Conservation (phyloP, 1,140 invertebrate genomes). For the Drosophila simulans region DNA sequence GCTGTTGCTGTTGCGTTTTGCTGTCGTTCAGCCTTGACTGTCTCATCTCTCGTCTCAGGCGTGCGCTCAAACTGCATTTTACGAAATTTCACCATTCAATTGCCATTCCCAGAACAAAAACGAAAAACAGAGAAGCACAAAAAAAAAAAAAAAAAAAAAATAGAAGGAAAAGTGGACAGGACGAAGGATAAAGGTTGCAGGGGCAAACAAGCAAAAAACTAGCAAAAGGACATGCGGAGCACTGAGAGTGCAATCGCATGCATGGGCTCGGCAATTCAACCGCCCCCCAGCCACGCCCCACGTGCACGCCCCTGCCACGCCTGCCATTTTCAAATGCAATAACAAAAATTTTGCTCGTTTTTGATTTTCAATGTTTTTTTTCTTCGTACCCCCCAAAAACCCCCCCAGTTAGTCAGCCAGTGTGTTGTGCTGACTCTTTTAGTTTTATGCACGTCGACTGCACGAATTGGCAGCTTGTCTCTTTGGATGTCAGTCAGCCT, state of each 20-base stretch:
- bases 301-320: conserved; percentile 59
- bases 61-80: conserved; percentile 79
- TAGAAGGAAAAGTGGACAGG: conserved; percentile 28
- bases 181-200: conserved; percentile 8
- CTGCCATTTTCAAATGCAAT: conserved; percentile 80
- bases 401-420: background rate
- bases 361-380: conserved; percentile 56
- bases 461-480: conserved; percentile 80
- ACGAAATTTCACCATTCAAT: conserved; percentile 78
- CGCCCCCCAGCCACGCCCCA: conserved; percentile 45
- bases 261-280: conserved; percentile 64
- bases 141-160: conserved; percentile 30
- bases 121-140: conserved; percentile 15
- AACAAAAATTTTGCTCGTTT: conserved; percentile 76
- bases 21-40: conserved; percentile 36
- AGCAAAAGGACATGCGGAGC: conserved; percentile 44
- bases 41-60: conserved; percentile 63
- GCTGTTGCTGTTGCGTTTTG: conserved; percentile 13
- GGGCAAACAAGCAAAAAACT: conserved; percentile 35
- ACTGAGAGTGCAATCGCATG: conserved; percentile 65
- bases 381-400: background rate
- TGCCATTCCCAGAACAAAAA: conserved; percentile 61
- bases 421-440: conserved; percentile 75
- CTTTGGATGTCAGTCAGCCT: conserved; percentile 76
- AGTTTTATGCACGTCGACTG: conserved; percentile 79